Conservation (phyloP, 2,797 vertebrate genomes). For the Antennarius maculatus region DNA sequence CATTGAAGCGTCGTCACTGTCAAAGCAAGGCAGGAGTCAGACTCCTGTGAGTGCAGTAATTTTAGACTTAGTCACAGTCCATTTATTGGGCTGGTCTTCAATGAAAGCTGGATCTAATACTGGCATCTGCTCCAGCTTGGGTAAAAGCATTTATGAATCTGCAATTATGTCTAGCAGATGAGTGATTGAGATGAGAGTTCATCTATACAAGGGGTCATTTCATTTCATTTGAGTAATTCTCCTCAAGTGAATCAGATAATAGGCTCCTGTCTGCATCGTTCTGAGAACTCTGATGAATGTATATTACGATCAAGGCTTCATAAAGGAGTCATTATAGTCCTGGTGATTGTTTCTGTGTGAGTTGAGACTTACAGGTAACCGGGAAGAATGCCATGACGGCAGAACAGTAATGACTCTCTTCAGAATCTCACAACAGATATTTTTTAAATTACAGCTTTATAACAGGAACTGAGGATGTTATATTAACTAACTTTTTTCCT, state of each 20-base stretch:
- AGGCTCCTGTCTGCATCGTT: constrained; percentile 46
- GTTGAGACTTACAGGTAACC: constrained; percentile 25
- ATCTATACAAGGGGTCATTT: constrained; percentile 51
- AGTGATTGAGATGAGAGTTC: constrained; percentile 48
- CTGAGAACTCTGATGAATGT: constrained; percentile 51
- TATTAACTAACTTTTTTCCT: constrained; percentile 13
- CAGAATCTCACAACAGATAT: constrained; percentile 29
- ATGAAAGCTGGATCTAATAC: constrained; percentile 49
- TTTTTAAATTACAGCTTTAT: constrained; percentile 11
- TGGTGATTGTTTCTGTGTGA: constrained; percentile 38
- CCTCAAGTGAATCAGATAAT: constrained; percentile 67
- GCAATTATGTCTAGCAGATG: constrained; percentile 49
- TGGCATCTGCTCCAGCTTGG: constrained; percentile 23
- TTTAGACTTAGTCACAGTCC: constrained; percentile 25
- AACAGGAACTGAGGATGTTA: constrained; percentile 4
- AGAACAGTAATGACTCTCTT: constrained; percentile 43
- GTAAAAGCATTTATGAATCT: constrained; percentile 37
- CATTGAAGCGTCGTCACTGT: constrained; percentile 10
- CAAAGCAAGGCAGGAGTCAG: constrained; percentile 21
- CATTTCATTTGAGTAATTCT: constrained; percentile 49
- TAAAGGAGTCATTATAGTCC: constrained; percentile 65
- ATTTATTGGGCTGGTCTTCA: constrained; percentile 46
- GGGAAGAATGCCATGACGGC: not conserved
- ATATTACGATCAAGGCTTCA: constrained; percentile 40
- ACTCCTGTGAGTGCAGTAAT: constrained; percentile 35